These are phyloP conservation scores for Steatocranus sp. DNA, from an alignment of 2,797 vertebrate species.

Conservation along the genomic window DNA sequence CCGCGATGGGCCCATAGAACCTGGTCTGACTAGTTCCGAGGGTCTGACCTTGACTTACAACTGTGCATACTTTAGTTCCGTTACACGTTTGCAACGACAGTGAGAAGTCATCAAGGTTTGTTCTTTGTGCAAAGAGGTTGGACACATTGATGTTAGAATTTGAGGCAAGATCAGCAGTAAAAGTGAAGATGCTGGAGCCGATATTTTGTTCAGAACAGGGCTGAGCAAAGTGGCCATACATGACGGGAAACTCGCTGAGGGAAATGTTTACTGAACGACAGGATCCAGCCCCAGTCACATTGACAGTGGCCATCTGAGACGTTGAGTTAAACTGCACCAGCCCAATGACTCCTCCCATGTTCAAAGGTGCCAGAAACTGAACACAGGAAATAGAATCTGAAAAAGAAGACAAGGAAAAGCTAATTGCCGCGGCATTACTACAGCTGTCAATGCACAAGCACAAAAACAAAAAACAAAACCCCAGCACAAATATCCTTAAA, in stretches of 20 bases:
- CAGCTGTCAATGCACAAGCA: not conserved
- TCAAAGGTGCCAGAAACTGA: constrained; percentile 66
- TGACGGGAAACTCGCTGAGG: constrained; percentile 75
- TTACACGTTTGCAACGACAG: constrained; percentile 68
- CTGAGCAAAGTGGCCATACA: constrained; percentile 67
- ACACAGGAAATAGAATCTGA: constrained; percentile 55
- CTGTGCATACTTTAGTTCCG: constrained; percentile 59
- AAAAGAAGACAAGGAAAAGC: constrained; percentile 1
- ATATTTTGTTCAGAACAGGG: constrained; percentile 70
- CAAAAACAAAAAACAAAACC: fast-evolving
- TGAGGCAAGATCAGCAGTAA: constrained; percentile 17
- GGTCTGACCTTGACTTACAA: constrained; percentile 31
- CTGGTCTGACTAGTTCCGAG: constrained; percentile 62
- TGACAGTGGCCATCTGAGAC: constrained; percentile 40
- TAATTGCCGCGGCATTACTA: not conserved
- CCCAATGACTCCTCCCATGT: constrained; percentile 77
- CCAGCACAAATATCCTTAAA: not conserved
- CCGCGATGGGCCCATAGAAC: constrained; percentile 65
- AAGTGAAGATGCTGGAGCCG: constrained; percentile 55
- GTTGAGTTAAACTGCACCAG: constrained; percentile 62
- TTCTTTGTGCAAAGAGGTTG: constrained; percentile 23
- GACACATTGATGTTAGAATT: constrained; percentile 26
- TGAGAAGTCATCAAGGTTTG: constrained; percentile 69
- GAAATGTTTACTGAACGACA: constrained; percentile 62
- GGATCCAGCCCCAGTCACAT: constrained; percentile 50